A percentile compares a stretch with the other conserved stretches of the same genome.
These are phyloP conservation scores for Amyelois transitella DNA, from an alignment of 1,140 invertebrate species.

Conservation along the genomic window DNA sequence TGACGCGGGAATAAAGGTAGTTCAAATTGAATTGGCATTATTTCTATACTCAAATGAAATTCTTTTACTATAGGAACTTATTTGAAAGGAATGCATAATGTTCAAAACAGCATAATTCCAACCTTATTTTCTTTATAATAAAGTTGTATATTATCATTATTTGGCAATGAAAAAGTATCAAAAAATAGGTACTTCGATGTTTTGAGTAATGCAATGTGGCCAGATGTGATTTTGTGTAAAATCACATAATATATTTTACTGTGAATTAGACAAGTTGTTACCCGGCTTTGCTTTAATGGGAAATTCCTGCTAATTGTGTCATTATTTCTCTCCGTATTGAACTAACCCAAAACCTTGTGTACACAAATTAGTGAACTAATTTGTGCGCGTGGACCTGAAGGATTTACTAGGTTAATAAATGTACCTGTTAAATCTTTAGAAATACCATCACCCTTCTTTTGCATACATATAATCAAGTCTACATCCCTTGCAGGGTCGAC, in stretches of 20 bases:
- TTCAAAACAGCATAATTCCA: neutral
- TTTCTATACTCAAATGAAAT: neutral
- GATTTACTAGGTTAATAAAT: too few species aligned
- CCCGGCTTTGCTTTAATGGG: too few species aligned
- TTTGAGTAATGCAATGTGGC: conserved; percentile 27
- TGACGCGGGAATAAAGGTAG: neutral
- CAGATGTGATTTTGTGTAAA: conserved; percentile 15
- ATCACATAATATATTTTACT: neutral
- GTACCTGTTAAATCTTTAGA: too few species aligned
- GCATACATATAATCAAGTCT: too few species aligned
- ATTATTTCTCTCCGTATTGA: too few species aligned
- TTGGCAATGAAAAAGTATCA: conserved; percentile 11
- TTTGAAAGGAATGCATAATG: neutral
- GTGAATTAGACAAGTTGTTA: too few species aligned
- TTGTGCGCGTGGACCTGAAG: too few species aligned
- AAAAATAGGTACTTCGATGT: conserved; percentile 21
- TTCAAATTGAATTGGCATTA: conserved; percentile 1
- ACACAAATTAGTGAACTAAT: too few species aligned
- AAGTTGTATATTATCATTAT: neutral
- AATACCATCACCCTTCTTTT: too few species aligned
- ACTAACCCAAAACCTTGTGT: too few species aligned
- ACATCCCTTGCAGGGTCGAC: too few species aligned
- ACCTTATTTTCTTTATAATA: neutral
- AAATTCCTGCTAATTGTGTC: too few species aligned
- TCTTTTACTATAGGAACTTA: neutral